Evolutionary conservation across 2,797 vertebrate genomes (phyloP).

Genomic region (Petrocephalus sullivani): DNA sequence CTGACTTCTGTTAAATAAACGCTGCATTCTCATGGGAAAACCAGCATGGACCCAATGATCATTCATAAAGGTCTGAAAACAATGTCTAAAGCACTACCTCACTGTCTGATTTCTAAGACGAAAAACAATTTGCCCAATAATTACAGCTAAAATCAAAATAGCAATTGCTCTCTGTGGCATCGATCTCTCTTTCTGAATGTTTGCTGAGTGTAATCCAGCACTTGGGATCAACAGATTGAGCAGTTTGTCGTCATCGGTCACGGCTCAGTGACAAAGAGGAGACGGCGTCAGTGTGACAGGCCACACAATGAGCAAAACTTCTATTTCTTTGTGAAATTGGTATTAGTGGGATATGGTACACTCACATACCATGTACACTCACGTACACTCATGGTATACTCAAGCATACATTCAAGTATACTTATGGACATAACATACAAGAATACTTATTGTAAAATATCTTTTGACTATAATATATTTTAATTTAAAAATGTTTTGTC

Average conservation of each 20-base stretch:
- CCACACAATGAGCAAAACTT: constrained; percentile 20
- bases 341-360: background rate
- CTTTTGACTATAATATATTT: background rate
- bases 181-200: constrained; percentile 22
- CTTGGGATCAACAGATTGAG: background rate
- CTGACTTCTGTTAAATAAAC: constrained; percentile 20
- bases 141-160: constrained; percentile 29
- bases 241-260: background rate
- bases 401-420: background rate
- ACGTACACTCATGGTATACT: background rate
- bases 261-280: background rate
- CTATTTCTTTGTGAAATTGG: background rate
- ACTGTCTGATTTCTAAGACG: background rate
- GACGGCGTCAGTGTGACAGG: constrained; percentile 7
- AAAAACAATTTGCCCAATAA: constrained; percentile 19
- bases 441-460: background rate
- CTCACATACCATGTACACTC: too few relatives aligned
- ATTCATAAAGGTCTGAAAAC: constrained; percentile 12
- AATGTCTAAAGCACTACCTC: constrained; percentile 14
- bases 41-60: background rate
- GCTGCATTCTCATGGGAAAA: constrained; percentile 16
- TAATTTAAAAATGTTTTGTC: background rate
- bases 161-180: constrained; percentile 23
- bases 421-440: background rate
- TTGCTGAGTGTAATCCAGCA: constrained; percentile 28